These are phyloP conservation scores for Camelus dromedarius DNA, from an alignment of 2,113 vertebrate genomes.

Conservation along the genomic window DNA sequence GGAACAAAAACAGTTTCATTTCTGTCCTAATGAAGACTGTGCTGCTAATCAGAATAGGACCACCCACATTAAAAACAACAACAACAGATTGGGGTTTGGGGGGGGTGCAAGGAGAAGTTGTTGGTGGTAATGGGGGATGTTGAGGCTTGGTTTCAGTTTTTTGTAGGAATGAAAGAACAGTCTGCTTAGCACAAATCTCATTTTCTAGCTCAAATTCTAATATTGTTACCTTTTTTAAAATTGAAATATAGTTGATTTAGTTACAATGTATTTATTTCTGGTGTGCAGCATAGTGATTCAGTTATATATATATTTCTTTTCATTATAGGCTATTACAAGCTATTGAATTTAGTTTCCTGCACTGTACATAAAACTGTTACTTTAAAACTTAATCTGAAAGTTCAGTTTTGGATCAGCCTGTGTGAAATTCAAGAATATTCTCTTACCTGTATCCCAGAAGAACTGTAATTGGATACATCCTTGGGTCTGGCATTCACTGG, in stretches of 20 bases:
- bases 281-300: too few species aligned
- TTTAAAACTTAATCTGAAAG: background rate
- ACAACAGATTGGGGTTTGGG: background rate
- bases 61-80: background rate
- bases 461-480: background rate
- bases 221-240: background rate
- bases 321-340: too few species aligned
- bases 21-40: background rate
- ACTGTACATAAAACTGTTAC: background rate
- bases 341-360: too few species aligned
- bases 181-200: background rate
- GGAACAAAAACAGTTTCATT: background rate
- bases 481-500: background rate
- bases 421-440: constrained; percentile 16
- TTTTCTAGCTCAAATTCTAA: background rate
- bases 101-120: accelerated
- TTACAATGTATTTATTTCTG: too few species aligned
- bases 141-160: background rate
- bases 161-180: background rate
- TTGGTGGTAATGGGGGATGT: background rate
- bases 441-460: background rate
- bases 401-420: background rate
- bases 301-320: too few species aligned
- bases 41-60: background rate
- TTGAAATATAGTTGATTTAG: too few species aligned